phyloP scores from a whole-genome alignment of 2,797 vertebrate species.

The Moxostoma hubbsi region DNA sequence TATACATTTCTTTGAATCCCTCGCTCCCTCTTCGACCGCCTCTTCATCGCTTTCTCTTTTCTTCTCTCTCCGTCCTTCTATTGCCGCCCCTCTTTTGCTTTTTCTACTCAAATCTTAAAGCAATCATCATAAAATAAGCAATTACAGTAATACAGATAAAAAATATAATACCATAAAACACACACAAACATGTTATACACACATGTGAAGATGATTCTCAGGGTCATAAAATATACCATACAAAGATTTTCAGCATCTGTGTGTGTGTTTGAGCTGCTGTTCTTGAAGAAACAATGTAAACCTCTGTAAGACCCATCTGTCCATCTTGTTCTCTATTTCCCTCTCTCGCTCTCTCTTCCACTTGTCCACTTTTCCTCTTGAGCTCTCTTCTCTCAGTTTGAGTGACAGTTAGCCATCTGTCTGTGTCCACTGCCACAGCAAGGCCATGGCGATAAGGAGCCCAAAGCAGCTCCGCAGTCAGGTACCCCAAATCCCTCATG shows the following conservation, averaged over 20 bases:
- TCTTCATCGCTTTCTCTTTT: slow-evolving; percentile 52
- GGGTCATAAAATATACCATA: background rate
- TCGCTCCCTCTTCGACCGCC: slow-evolving; percentile 64
- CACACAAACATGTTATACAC: slow-evolving; percentile 6
- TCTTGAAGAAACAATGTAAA: slow-evolving; percentile 39
- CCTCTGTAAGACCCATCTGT: slow-evolving; percentile 27
- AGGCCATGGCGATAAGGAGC: slow-evolving; percentile 49
- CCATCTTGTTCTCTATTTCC: slow-evolving; percentile 33
- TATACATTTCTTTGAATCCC: slow-evolving; percentile 75
- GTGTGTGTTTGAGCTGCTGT: slow-evolving; percentile 37
- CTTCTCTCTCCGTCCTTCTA: slow-evolving; percentile 13
- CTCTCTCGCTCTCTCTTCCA: slow-evolving; percentile 47
- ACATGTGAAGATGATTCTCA: background rate
- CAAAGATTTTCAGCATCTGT: slow-evolving; percentile 52
- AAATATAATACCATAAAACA: slow-evolving; percentile 20
- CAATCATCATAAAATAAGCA: background rate
- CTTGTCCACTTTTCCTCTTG: slow-evolving; percentile 51
- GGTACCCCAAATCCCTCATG: slow-evolving; percentile 36
- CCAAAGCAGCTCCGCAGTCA: slow-evolving; percentile 54
- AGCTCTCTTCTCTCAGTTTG: slow-evolving; percentile 52
- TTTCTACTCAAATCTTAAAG: slow-evolving; percentile 33
- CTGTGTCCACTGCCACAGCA: slow-evolving; percentile 58
- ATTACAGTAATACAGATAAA: slow-evolving; percentile 65
- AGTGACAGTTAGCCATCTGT: slow-evolving; percentile 64
- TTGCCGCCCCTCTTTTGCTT: slow-evolving; percentile 17